Percentiles rank a stretch among this genome's conserved stretches.
These are phyloP conservation scores for Dolichopus griseipennis DNA, from an alignment of 2,888 invertebrate species.

Conservation along the genomic window DNA sequence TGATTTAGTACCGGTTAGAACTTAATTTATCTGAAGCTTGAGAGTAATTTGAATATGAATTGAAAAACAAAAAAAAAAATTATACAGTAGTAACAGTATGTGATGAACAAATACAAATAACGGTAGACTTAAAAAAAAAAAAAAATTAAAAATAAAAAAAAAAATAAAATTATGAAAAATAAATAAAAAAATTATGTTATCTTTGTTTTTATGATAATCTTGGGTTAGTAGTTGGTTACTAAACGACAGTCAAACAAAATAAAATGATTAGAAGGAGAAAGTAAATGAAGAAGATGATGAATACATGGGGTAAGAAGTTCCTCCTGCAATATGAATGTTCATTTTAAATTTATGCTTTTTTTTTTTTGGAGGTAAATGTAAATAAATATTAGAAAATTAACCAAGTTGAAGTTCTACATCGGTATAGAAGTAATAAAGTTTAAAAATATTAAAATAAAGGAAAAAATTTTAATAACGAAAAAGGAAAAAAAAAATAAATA, in stretches of 20 bases:
- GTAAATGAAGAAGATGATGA: too few relatives aligned
- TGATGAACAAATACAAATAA: neutral
- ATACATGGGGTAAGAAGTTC: too few relatives aligned
- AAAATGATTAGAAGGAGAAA: neutral
- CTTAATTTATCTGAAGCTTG: neutral
- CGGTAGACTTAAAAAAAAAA: too few relatives aligned
- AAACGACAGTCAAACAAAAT: neutral
- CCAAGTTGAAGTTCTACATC: neutral
- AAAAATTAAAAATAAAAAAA: too few relatives aligned
- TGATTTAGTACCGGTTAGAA: constrained; percentile 1
- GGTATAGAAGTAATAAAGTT: neutral
- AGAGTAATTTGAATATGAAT: constrained; percentile 5
- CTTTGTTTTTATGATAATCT: neutral
- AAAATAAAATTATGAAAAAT: too few relatives aligned
- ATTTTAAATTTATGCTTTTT: too few relatives aligned
- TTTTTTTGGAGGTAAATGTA: neutral
- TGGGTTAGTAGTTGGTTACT: neutral
- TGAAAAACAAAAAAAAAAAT: neutral
- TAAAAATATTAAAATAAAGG: too few relatives aligned
- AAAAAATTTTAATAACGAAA: too few relatives aligned
- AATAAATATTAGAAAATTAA: constrained; percentile 1
- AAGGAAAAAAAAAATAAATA: too few relatives aligned
- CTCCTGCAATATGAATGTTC: too few relatives aligned
- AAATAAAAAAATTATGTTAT: too few relatives aligned
- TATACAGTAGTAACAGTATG: neutral